Evolutionary conservation across 2,113 vertebrate species (phyloP), one percentile per base, ranked within the genome.

Genomic region (Microcebus jonahi): DNA sequence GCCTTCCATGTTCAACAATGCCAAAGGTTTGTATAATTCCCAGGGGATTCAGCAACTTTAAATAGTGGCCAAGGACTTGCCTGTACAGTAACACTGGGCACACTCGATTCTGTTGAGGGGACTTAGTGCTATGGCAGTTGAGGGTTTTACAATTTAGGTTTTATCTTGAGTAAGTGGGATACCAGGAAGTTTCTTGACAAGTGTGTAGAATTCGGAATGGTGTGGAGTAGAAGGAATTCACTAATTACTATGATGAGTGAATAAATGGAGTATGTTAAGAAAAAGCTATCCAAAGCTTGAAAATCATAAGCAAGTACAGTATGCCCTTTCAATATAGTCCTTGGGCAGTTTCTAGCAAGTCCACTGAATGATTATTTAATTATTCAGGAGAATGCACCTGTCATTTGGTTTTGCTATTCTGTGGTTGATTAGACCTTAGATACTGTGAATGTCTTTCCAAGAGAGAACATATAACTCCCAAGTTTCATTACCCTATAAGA

Each of bases 101-200:
- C 4, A 42, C 1, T 9, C 2, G n/a, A 2, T 15, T 68, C 50
- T 68, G 5, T 2, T 18, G 84, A 55, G 11, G 0, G 7, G 34
- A 68, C 29, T 65, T 48, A 10, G 80, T 50, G 53, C 57, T 70
- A 13, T 31, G 23, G 11, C 57, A 57, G 50, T 10, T 10, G 42
- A 29, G 4, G 1, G 18, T 36, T 70, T 97, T 80, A 63, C 10
- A 75, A 53, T 10, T 53, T 65, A 29, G 6, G 71, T 67, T 95
- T 50, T 9, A 53, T 63, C 27, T 67, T 50, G 6, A 1, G 9
- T 31, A 48, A 25, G 84, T 45, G 7, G 3, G 39, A 90, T 13
- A 17, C 14, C 3, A 53, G 23, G 1, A 39, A 5, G 5, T 29
- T 68, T 5, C 34, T 59, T 77, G 63, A 48, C 20, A 71, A 53